Evolutionary conservation across 2,113 vertebrate genomes (phyloP), one percentile per base, ranked within the genome.

Genomic region (Phylloscopus whistleri): DNA sequence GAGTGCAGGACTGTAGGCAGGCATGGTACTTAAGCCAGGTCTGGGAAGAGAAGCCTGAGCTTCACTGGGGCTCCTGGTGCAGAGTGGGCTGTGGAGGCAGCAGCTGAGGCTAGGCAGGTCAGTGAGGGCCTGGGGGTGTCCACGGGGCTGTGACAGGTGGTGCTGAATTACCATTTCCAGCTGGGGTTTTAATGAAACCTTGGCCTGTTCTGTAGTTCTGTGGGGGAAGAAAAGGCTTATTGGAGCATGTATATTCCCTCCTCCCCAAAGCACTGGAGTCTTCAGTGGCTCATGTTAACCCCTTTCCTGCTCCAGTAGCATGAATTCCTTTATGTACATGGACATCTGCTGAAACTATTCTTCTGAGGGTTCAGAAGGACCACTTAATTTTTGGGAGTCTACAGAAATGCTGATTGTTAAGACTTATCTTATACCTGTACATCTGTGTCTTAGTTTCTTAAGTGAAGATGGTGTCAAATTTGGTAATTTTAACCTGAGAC

Each of bases 271-370:
- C 4, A 1, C 16, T 48, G 21, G 14, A 13, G 48, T 73, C 41
- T 63, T 44, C 24, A 6, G 18, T 1, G 9, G 43, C 35, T 90
- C 59, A 6, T 0, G 0, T 60, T 58, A 62, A 52, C 52, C 10
- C 30, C 33, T 89, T 72, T 89, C 12, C 21, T 28, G 72, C 52
- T 73, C 5, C 51, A 44, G 53, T 4, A 24, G 24, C 24, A 56
- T 2, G 0, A 60, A 48, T 56, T 56, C 31, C 21, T 58, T 79
- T 67, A 49, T 23, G 44, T 62, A 31, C 0, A 0, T 70, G 43
- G 66, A 31, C 22, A 28, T 43, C 15, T 82, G 66, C 37, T 84
- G 74, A 31, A 90, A 21, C 39, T 90, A 12, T 70, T 81, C 37
- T 84, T 72, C 41, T 70, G 60, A 53, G 64, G 31, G 21, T 44